Evolutionary conservation across 2,797 vertebrate species (phyloP).

Genomic region (Microctenopoma stevenorrisi): DNA sequence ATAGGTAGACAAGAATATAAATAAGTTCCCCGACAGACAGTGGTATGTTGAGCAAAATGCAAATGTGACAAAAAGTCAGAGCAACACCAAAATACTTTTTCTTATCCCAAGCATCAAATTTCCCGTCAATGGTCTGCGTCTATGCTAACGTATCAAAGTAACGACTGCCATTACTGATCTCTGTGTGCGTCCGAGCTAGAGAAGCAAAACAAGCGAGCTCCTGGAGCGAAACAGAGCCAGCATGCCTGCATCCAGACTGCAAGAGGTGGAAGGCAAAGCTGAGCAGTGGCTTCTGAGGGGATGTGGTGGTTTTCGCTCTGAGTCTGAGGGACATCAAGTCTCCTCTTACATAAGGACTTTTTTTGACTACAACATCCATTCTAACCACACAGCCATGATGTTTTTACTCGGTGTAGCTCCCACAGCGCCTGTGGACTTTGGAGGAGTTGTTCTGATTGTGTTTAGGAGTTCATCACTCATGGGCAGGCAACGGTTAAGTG

Average conservation of each 20-base stretch:
- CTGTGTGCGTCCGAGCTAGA: slow-evolving; percentile 11
- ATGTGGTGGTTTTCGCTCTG: slow-evolving; percentile 36
- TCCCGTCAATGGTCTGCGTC: slow-evolving; percentile 15
- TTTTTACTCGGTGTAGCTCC: slow-evolving; percentile 30
- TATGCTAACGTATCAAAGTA: not conserved
- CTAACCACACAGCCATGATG: slow-evolving; percentile 20
- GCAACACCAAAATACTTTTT: too few relatives aligned
- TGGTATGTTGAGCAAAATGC: too few relatives aligned
- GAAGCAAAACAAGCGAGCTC: slow-evolving; percentile 16
- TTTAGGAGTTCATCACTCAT: slow-evolving; percentile 45
- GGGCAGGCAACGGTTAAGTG: slow-evolving; percentile 7
- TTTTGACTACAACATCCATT: slow-evolving; percentile 46
- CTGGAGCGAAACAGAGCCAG: not conserved
- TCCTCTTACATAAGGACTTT: slow-evolving; percentile 38
- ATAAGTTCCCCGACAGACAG: too few relatives aligned
- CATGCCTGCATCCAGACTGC: not conserved
- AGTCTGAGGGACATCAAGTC: slow-evolving; percentile 34
- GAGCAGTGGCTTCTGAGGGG: slow-evolving; percentile 7
- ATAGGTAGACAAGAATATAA: too few relatives aligned
- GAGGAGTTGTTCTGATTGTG: slow-evolving; percentile 25
- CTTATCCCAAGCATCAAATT: slow-evolving; percentile 4
- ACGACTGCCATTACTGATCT: slow-evolving; percentile 8
- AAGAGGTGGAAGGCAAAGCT: not conserved
- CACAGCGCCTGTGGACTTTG: slow-evolving; percentile 16
- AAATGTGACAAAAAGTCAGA: too few relatives aligned